A percentile compares a stretch with the other conserved stretches of the same genome.
These are phyloP conservation scores for Podarcis lilfordi DNA, from an alignment of 2,797 vertebrate genomes.

Conservation along the genomic window DNA sequence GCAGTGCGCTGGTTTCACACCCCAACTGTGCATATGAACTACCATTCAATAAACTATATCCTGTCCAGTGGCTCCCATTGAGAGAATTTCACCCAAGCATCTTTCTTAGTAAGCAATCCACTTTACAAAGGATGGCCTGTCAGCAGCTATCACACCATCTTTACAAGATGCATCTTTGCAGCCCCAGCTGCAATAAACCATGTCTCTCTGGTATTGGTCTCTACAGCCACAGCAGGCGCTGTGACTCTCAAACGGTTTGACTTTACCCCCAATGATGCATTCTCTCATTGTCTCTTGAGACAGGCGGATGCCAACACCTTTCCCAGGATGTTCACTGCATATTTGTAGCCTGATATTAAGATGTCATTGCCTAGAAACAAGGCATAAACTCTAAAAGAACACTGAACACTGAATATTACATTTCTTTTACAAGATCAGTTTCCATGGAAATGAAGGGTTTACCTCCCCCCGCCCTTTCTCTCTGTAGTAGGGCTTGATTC, in stretches of 20 bases:
- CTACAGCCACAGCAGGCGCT: no score
- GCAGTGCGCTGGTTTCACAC: not conserved
- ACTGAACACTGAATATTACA: constrained; percentile 57
- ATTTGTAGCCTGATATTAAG: constrained; percentile 18
- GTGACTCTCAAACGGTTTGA: no score
- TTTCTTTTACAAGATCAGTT: constrained; percentile 64
- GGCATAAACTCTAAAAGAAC: constrained; percentile 62
- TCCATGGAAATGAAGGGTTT: constrained; percentile 67
- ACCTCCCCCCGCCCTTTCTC: constrained; percentile 25
- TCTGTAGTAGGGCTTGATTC: constrained; percentile 20
- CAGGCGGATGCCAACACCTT: no score
- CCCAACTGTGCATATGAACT: no score
- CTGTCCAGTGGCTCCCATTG: not conserved
- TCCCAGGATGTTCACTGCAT: not conserved
- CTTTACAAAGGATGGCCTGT: not conserved
- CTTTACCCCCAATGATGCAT: no score
- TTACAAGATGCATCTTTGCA: fast-evolving
- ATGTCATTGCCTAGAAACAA: constrained; percentile 41
- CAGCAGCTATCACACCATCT: not conserved
- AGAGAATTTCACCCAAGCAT: not conserved
- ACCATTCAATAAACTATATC: not conserved
- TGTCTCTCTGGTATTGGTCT: no score
- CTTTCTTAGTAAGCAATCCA: not conserved
- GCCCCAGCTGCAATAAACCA: not conserved
- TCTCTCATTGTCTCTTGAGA: no score